A percentile compares a stretch with the other conserved stretches of the same genome.
Conservation (phyloP, 2,888 invertebrate species). For the Diloba caeruleocephala region DNA sequence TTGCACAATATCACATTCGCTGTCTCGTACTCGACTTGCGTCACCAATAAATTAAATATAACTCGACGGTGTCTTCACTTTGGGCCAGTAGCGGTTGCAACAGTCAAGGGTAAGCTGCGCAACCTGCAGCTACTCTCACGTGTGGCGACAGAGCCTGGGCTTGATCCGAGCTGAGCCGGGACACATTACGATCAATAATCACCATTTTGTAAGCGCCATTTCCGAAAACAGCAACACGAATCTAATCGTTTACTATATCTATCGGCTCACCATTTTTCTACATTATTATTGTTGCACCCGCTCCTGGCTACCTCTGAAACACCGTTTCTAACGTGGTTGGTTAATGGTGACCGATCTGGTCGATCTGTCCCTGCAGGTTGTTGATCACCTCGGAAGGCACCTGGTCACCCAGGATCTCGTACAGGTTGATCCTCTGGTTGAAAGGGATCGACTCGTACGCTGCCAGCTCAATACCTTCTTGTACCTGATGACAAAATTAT, state of each 20-base stretch:
- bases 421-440: constrained; percentile 95
- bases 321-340: constrained; percentile 26
- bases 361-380: constrained; percentile 95
- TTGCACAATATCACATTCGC: constrained; percentile 85
- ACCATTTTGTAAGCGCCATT: constrained; percentile 8
- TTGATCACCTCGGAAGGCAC: constrained; percentile 96
- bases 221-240: constrained; percentile 8
- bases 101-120: constrained; percentile 41
- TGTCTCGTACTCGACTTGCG: constrained; percentile 74
- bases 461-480: constrained; percentile 95
- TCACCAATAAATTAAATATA: constrained; percentile 82
- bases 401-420: constrained; percentile 95
- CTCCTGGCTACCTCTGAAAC: constrained; percentile 44
- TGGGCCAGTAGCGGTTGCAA: constrained; percentile 56
- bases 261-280: not conserved
- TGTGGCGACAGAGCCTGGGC: constrained; percentile 29
- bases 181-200: constrained; percentile 13
- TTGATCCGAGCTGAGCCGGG: constrained; percentile 4
- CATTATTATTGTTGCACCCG: constrained; percentile 12
- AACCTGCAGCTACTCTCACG: constrained; percentile 18
- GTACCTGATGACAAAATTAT: constrained; percentile 87
- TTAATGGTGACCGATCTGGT: constrained; percentile 93
- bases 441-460: constrained; percentile 96
- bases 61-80: constrained; percentile 58
- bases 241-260: constrained; percentile 7